Conservation (phyloP, 1,140 invertebrate species). For the Ditylenchus dipsaci region DNA sequence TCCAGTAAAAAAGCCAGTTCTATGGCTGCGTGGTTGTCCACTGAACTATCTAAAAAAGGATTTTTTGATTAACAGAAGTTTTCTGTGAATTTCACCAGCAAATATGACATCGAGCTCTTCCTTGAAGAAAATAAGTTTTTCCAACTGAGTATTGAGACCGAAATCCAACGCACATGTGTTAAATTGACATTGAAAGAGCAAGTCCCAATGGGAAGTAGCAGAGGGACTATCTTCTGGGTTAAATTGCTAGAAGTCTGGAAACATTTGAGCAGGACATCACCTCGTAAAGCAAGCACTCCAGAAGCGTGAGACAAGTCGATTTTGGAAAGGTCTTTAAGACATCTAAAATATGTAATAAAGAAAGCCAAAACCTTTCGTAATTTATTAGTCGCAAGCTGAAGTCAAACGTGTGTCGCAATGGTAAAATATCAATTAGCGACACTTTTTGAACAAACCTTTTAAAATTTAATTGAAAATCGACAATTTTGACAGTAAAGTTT, state of each 20-base stretch:
- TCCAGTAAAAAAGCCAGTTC: slow-evolving; percentile 71
- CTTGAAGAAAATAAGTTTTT: slow-evolving; percentile 73
- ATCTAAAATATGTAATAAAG: slow-evolving; percentile 6
- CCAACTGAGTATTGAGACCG: slow-evolving; percentile 63
- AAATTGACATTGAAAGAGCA: slow-evolving; percentile 78
- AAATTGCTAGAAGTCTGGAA: slow-evolving; percentile 67
- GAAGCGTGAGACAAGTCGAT: not conserved
- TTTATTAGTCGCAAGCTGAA: too few relatives aligned
- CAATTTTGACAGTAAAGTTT: too few relatives aligned
- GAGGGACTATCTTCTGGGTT: not conserved
- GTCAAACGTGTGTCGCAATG: too few relatives aligned
- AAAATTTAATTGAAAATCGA: too few relatives aligned
- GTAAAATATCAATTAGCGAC: too few relatives aligned
- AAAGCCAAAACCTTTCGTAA: too few relatives aligned
- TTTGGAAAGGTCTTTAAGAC: slow-evolving; percentile 19
- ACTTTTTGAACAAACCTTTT: too few relatives aligned
- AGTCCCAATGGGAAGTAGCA: slow-evolving; percentile 61
- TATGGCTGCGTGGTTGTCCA: slow-evolving; percentile 70
- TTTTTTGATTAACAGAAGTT: not conserved
- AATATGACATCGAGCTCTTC: slow-evolving; percentile 70
- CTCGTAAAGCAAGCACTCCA: slow-evolving; percentile 71
- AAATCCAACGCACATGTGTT: slow-evolving; percentile 77
- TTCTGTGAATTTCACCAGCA: slow-evolving; percentile 27
- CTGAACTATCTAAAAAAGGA: slow-evolving; percentile 60
- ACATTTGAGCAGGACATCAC: slow-evolving; percentile 82